Conservation (phyloP, 2,888 invertebrate species). For the Rhagium mordax region DNA sequence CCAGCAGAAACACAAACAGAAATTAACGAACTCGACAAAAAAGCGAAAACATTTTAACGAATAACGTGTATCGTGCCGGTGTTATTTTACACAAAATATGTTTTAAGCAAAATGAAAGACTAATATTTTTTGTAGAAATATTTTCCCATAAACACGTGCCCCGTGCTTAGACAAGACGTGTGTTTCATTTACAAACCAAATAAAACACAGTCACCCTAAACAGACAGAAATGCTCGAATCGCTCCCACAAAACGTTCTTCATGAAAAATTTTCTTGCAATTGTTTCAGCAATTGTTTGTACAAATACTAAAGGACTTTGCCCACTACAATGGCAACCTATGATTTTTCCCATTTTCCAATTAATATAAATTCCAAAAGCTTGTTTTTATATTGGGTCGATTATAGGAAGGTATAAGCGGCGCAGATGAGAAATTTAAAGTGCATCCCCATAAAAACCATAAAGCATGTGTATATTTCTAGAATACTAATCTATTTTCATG, state of each 20-base stretch:
- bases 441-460: slow-evolving; percentile 44
- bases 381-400: not conserved
- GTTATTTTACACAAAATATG: slow-evolving; percentile 70
- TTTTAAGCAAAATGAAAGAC: slow-evolving; percentile 69
- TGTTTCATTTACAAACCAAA: slow-evolving; percentile 52
- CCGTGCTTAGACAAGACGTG: slow-evolving; percentile 62
- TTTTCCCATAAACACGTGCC: slow-evolving; percentile 65
- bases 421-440: slow-evolving; percentile 17
- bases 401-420: not conserved
- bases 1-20: slow-evolving; percentile 36
- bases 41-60: slow-evolving; percentile 60
- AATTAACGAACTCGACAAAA: slow-evolving; percentile 42
- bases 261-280: no score
- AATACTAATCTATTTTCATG: slow-evolving; percentile 47
- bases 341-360: no score
- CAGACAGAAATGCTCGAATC: not conserved
- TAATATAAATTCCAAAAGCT: no score
- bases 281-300: no score
- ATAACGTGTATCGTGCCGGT: slow-evolving; percentile 58
- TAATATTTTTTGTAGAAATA: slow-evolving; percentile 69
- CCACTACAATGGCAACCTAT: no score
- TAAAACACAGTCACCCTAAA: slow-evolving; percentile 48
- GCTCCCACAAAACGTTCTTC: not conserved
- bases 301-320: no score
- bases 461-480: slow-evolving; percentile 43